Percentiles rank a stretch among this genome's conserved stretches.
phyloP scores from a whole-genome alignment of 2,888 invertebrate species.

The Chrysomela aeneicollis region DNA sequence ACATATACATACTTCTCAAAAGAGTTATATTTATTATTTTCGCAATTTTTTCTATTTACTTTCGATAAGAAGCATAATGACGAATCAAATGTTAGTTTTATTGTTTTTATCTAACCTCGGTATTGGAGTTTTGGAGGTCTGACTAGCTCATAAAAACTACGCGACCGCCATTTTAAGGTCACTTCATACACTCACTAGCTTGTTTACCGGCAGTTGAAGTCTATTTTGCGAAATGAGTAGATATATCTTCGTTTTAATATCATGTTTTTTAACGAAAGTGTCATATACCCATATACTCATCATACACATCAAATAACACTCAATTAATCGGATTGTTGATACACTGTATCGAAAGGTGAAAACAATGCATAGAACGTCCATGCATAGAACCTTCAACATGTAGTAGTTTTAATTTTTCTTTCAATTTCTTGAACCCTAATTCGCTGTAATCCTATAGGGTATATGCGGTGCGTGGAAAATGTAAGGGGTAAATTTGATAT shows the following conservation, averaged over 20 bases:
- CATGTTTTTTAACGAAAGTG: not conserved
- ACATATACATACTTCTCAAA: not conserved
- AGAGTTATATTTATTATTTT: not conserved
- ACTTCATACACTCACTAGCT: constrained; percentile 5
- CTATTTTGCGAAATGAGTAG: constrained; percentile 14
- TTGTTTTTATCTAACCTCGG: constrained; percentile 30
- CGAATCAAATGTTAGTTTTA: constrained; percentile 17
- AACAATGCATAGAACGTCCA: no score
- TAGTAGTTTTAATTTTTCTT: no score
- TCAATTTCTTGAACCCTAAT: no score
- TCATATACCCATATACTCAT: not conserved
- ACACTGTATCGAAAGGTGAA: no score
- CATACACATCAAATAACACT: no score
- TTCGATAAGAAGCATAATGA: constrained; percentile 2
- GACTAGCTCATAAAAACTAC: constrained; percentile 33
- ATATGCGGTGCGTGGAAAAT: no score
- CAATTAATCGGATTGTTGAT: no score
- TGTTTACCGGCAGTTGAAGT: constrained; percentile 11
- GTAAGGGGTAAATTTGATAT: no score
- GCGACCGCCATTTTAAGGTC: constrained; percentile 14
- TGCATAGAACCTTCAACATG: no score
- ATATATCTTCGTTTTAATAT: constrained; percentile 20
- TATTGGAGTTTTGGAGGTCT: constrained; percentile 37
- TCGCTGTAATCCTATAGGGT: no score
- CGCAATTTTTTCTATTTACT: not conserved